Base-by-base conservation (phyloP, 2,888 invertebrate species). In the Platerodrilus igneus region DNA sequence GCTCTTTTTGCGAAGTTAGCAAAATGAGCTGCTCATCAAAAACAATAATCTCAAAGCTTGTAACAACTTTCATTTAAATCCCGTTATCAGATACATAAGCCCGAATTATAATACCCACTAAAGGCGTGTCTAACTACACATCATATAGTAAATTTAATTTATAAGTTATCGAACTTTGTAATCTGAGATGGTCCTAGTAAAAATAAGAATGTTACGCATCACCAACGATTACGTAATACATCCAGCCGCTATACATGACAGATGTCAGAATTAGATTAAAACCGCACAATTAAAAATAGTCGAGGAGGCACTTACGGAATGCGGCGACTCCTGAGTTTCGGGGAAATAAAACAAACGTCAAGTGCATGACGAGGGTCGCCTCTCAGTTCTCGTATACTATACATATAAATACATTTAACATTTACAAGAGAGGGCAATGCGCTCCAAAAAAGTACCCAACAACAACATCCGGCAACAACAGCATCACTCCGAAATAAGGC, bases 231-330 rank as follows among this genome's bases (percentile, higher is more conserved):
- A 54, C 52, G 58, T 59, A 60, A 59, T 54, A 55, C 56, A 53
- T 55, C 55, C 56, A 53, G 48, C 47, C 46, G 51, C n/a, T n/a
- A n/a, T n/a, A 58, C 59, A 57, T 64, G 63, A 63, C 63, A 64
- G 54, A 60, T 64, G 66, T 66, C 66, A 64, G 62, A 63, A 62
- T 60, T 59, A 60, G 60, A 64, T 64, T 62, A 63, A 63, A 64
- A 63, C 60, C 57, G 59, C 58, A 60, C 59, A 62, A 60, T 63
- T 61, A 62, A 62, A 62, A 63, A 63, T 59, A 57, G 52, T 55
- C 51, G 50, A 52, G n/a, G n/a, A n/a, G 50, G 45, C 45, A 51
- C 52, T 50, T 47, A 47, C 46, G 53, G 52, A 45, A 56, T 53
- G 52, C 52, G 48, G 47, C 45, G 52, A 53, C 51, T 52, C 48